Evolutionary conservation across 2,797 vertebrate genomes (phyloP).

Genomic region (Bradypus variegatus): DNA sequence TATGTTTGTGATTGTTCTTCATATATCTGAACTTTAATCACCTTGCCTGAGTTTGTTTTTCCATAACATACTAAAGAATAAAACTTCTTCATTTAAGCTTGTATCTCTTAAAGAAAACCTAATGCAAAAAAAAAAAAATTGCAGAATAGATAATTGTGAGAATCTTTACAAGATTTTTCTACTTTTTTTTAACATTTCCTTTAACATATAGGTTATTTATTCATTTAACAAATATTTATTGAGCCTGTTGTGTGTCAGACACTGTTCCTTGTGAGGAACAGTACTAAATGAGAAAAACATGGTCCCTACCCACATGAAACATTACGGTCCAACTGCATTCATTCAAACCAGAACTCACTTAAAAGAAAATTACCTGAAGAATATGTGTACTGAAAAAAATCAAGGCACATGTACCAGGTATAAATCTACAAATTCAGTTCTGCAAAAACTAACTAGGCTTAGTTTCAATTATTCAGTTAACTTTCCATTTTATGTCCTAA

Average conservation of each 20-base stretch:
- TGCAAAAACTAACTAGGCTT: neutral
- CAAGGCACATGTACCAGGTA: neutral
- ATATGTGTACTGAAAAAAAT: neutral
- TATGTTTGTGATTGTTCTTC: neutral
- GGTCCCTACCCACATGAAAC: neutral
- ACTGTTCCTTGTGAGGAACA: neutral
- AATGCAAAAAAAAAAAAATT: neutral
- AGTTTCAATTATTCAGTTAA: neutral
- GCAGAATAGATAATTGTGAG: neutral
- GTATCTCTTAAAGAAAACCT: neutral
- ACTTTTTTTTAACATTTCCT: neutral
- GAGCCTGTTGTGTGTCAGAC: neutral
- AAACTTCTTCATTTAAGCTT: neutral
- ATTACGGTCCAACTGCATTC: neutral
- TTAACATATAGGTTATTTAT: neutral
- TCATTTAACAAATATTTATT: slow-evolving; percentile 7
- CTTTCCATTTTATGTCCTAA: neutral
- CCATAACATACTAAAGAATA: neutral
- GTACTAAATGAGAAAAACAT: neutral
- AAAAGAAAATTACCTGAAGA: slow-evolving; percentile 1
- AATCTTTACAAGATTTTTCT: neutral
- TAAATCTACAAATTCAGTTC: neutral
- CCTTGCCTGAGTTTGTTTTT: neutral
- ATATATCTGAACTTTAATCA: neutral
- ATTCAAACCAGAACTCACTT: neutral